Evolutionary conservation across 30 jellyfish, hydroid and myxozoan species (phyloP).

Genomic region (Aurelia coerulea): DNA sequence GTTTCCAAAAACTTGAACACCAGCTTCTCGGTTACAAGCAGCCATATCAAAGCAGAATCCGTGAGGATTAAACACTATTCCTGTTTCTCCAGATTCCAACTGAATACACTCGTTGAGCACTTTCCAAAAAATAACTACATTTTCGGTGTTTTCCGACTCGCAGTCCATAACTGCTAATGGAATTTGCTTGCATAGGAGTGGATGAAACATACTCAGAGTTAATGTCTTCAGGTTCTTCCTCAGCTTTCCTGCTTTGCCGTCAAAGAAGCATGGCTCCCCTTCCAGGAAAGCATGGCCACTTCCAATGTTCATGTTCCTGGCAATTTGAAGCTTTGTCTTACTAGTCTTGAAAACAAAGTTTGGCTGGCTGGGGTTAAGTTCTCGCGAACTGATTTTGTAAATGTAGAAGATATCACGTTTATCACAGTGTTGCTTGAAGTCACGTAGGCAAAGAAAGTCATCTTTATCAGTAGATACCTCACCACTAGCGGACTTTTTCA

Average conservation of each 20-base stretch:
- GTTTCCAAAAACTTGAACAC: no score
- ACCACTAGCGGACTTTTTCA: slow-evolving; percentile 4
- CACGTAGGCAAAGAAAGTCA: slow-evolving; percentile 14
- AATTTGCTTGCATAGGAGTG: slow-evolving; percentile 2
- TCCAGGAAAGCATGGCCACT: slow-evolving; percentile 17
- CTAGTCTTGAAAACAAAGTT: slow-evolving; percentile 10
- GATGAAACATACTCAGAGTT: slow-evolving; percentile 4
- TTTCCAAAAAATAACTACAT: no score
- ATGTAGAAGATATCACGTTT: not conserved
- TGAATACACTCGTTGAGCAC: no score
- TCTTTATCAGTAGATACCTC: slow-evolving; percentile 3
- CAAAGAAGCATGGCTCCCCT: slow-evolving; percentile 12
- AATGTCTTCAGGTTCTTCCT: not conserved
- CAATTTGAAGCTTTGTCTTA: slow-evolving; percentile 8
- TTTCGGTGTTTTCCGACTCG: not conserved
- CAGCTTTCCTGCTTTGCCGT: slow-evolving; percentile 15
- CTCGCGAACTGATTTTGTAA: not conserved
- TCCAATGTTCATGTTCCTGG: slow-evolving; percentile 3
- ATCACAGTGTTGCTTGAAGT: slow-evolving; percentile 14
- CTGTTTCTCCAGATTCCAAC: no score
- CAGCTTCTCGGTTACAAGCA: no score
- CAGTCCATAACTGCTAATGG: slow-evolving; percentile 1
- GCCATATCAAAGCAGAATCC: no score
- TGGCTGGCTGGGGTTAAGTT: slow-evolving; percentile 13
- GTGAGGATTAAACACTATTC: no score